A percentile compares a stretch with the other conserved stretches of the same genome.
These are phyloP conservation scores for Pycnonotus jocosus DNA, from an alignment of 2,113 vertebrate genomes.

Conservation along the genomic window DNA sequence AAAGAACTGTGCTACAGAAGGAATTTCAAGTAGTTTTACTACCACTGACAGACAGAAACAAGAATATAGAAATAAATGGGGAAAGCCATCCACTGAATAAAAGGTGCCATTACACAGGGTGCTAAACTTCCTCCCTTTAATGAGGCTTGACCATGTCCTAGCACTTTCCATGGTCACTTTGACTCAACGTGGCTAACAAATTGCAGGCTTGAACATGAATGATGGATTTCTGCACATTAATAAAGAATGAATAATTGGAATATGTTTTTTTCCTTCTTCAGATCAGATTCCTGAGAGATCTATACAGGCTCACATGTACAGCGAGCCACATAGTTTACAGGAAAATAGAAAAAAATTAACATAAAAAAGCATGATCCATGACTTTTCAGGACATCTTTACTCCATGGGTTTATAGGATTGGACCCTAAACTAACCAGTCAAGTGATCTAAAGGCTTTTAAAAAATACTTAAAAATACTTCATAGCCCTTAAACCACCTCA, in stretches of 20 bases:
- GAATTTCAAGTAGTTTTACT: background rate
- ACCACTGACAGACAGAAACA: background rate
- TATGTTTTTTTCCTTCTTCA: background rate
- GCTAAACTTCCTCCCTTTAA: background rate
- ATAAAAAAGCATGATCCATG: background rate
- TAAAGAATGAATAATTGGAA: background rate
- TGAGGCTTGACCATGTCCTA: background rate
- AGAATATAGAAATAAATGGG: background rate
- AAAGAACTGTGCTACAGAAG: background rate
- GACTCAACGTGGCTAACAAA: background rate
- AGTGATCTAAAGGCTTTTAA: background rate
- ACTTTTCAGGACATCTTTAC: background rate
- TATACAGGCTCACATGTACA: background rate
- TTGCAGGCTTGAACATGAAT: background rate
- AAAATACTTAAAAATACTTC: background rate
- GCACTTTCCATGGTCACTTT: background rate
- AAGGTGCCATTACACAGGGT: background rate
- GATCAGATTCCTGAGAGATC: background rate
- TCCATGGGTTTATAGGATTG: background rate
- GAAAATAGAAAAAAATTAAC: background rate
- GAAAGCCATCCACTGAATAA: background rate
- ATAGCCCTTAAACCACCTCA: background rate
- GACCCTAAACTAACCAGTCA: background rate
- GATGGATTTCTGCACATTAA: background rate
- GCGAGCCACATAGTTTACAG: background rate